Base-by-base conservation (phyloP, 2,888 invertebrate species). In the Lypha dubia region DNA sequence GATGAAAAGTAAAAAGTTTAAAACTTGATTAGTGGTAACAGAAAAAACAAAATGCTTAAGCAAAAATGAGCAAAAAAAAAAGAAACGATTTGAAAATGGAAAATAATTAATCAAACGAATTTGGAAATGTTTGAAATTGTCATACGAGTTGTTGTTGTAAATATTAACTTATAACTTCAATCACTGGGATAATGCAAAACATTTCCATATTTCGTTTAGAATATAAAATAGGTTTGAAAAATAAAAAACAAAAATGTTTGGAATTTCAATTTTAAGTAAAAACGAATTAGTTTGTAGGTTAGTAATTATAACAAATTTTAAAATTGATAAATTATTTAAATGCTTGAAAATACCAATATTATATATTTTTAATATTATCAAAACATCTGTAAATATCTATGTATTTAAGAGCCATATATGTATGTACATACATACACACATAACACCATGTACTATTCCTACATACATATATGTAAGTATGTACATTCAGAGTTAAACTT, bases 201-300 rank as follows among this genome's bases (percentile, higher is more conserved):
- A 28, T 28, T 28, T 28, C 5, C 2, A 28, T n/a, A n/a, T 28
- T 28, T 28, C 28, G 28, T 28, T 5, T 28, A 5, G 5, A 28
- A 28, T 28, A 5, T 5, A 28, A 5, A 28, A 28, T 5, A 4
- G 28, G 28, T 5, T 5, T 28, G 28, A 28, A 28, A 4, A 28
- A 28, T 35, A 6, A 20, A 20, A 49, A n/a, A 41, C 6, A 17
- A 60, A 41, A n/a, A n/a, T n/a, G n/a, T n/a, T n/a, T 49, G 8
- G n/a, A 60, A 51, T 49, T 56, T 56, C 4, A 44, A 83, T 84
- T 86, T 82, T 86, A 86, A 88, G 86, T 85, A 51, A 86, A n/a
- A 88, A 87, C 86, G 77, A 77, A 81, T 63, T 76, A 85, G 75
- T 68, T 83, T 68, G 1, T 82, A 84, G 86, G 63, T 56, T 79